Percentiles rank a stretch among this genome's conserved stretches.
phyloP scores from a whole-genome alignment of 2,888 invertebrate species.

The Argyresthia goedartella region DNA sequence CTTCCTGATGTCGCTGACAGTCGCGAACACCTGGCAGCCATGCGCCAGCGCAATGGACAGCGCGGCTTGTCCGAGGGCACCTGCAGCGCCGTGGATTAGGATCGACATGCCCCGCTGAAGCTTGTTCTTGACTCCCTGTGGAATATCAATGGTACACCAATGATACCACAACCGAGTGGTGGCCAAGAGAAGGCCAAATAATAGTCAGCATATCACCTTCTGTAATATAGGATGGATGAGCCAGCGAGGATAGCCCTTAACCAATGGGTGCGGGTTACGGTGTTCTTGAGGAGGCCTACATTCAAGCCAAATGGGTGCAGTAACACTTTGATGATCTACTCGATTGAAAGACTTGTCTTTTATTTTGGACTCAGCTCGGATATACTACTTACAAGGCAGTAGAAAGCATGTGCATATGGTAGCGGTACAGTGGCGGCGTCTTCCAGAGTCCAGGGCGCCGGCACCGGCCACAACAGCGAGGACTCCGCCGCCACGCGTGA shows the following conservation, averaged over 20 bases:
- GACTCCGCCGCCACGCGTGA: conserved; percentile 61
- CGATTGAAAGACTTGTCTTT: background rate
- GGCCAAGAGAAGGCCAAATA: too few relatives aligned
- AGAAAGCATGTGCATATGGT: conserved; percentile 73
- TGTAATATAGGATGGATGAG: too few relatives aligned
- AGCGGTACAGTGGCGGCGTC: conserved; percentile 84
- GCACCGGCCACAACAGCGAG: conserved; percentile 74
- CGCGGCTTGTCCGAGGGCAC: conserved; percentile 41
- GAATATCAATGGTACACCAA: background rate
- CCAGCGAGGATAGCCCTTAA: too few relatives aligned
- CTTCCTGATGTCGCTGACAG: conserved; percentile 36
- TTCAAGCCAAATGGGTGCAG: background rate
- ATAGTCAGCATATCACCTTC: too few relatives aligned
- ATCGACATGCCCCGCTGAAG: conserved; percentile 16
- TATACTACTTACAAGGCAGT: conserved; percentile 29
- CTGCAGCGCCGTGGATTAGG: conserved; percentile 39
- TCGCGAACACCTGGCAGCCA: conserved; percentile 33
- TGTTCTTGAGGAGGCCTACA: too few relatives aligned
- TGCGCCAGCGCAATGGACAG: conserved; percentile 32
- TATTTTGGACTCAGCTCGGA: background rate
- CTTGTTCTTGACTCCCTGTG: conserved; percentile 11
- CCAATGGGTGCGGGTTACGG: too few relatives aligned
- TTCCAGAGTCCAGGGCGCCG: conserved; percentile 75
- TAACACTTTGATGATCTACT: background rate
- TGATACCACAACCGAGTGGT: too few relatives aligned